Percentiles rank a stretch among this genome's conserved stretches.
Evolutionary conservation across 2,888 invertebrate genomes (phyloP).

Genomic region (Drepanosiphum platanoidis): DNA sequence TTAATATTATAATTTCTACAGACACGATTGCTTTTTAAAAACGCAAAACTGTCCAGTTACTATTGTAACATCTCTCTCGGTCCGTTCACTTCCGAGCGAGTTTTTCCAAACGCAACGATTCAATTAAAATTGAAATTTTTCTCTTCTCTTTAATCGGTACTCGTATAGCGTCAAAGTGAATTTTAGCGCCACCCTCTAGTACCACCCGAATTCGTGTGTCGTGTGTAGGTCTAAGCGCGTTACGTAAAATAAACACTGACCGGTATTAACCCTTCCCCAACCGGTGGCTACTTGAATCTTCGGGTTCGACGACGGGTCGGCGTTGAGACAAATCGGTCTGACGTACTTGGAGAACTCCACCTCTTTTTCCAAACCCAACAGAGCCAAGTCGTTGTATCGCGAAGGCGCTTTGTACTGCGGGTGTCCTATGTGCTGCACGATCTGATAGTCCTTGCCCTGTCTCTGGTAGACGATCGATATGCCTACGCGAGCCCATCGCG

Average conservation of each 20-base stretch:
- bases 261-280: slow-evolving; percentile 71
- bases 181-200: background rate
- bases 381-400: slow-evolving; percentile 75
- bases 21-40: too few relatives aligned
- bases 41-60: too few relatives aligned
- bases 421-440: slow-evolving; percentile 70
- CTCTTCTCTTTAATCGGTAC: too few relatives aligned
- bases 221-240: too few relatives aligned
- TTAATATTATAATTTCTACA: too few relatives aligned
- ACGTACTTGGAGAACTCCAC: slow-evolving; percentile 71
- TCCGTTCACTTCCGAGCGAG: too few relatives aligned
- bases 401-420: slow-evolving; percentile 72
- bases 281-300: slow-evolving; percentile 71
- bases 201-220: background rate
- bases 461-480: slow-evolving; percentile 65
- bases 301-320: background rate
- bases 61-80: too few relatives aligned
- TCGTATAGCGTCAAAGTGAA: too few relatives aligned
- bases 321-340: slow-evolving; percentile 73
- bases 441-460: slow-evolving; percentile 70
- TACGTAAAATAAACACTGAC: slow-evolving; percentile 63
- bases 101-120: too few relatives aligned
- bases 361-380: slow-evolving; percentile 69
- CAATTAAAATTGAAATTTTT: too few relatives aligned
- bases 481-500: slow-evolving; percentile 63